These are phyloP conservation scores for Stictocephala bisonia DNA, from an alignment of 2,888 invertebrate species.

Conservation along the genomic window DNA sequence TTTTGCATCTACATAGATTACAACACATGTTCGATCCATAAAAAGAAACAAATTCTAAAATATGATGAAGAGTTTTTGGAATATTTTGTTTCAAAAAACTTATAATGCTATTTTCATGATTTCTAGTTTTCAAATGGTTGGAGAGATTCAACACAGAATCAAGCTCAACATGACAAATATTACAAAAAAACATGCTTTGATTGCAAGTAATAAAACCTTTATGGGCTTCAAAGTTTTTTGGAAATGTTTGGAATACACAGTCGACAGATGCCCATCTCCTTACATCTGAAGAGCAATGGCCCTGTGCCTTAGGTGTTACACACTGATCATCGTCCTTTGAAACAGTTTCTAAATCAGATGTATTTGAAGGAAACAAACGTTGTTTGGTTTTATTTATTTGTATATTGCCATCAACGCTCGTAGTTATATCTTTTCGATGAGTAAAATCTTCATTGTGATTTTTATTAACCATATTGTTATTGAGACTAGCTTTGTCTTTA, in stretches of 20 bases:
- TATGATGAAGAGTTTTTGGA: slow-evolving; percentile 4
- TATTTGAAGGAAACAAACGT: too few relatives aligned
- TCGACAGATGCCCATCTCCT: slow-evolving; percentile 26
- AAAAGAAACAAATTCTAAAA: slow-evolving; percentile 19
- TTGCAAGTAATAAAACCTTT: slow-evolving; percentile 4
- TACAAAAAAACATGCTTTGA: slow-evolving; percentile 20
- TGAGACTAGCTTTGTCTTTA: too few relatives aligned
- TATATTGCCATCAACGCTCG: too few relatives aligned
- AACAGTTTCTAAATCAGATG: too few relatives aligned
- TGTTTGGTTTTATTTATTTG: too few relatives aligned
- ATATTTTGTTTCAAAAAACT: background rate
- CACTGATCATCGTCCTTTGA: too few relatives aligned
- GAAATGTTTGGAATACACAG: background rate
- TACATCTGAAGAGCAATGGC: too few relatives aligned
- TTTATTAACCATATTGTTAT: too few relatives aligned
- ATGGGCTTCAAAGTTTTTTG: slow-evolving; percentile 11
- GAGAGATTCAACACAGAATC: slow-evolving; percentile 15
- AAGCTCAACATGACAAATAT: slow-evolving; percentile 4
- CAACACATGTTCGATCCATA: slow-evolving; percentile 20
- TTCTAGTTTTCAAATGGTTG: slow-evolving; percentile 25
- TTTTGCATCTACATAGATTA: slow-evolving; percentile 5
- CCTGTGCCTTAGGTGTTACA: too few relatives aligned
- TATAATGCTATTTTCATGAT: slow-evolving; percentile 14
- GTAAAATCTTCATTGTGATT: too few relatives aligned
- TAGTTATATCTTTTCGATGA: too few relatives aligned